A percentile compares a stretch with the other conserved stretches of the same genome.
These are phyloP conservation scores for Eudyptes chrysolophus DNA, from an alignment of 2,113 vertebrate genomes.

Conservation along the genomic window DNA sequence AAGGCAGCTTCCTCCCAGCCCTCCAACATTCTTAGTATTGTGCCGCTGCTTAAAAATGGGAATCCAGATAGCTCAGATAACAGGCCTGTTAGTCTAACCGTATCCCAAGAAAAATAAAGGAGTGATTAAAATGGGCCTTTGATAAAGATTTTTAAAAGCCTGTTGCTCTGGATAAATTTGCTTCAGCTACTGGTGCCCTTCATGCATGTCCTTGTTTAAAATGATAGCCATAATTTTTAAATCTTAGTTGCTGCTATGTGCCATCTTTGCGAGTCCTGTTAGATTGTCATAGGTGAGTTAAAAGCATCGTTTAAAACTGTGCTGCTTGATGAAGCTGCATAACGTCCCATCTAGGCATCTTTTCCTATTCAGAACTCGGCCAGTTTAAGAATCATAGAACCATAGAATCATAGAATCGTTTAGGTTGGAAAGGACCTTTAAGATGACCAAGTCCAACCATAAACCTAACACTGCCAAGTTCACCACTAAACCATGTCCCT, in stretches of 20 bases:
- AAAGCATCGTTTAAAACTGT: neutral
- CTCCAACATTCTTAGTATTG: neutral
- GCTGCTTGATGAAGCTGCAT: neutral
- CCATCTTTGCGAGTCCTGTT: neutral
- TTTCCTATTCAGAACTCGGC: neutral
- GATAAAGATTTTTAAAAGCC: neutral
- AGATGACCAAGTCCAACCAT: too few relatives aligned
- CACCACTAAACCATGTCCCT: too few relatives aligned
- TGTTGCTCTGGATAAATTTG: neutral
- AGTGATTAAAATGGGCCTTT: neutral
- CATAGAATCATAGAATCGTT: too few relatives aligned
- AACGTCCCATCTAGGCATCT: rapidly evolving
- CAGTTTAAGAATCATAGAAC: neutral
- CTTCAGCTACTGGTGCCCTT: neutral
- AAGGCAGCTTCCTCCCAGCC: neutral
- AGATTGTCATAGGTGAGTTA: neutral
- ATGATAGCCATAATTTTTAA: neutral
- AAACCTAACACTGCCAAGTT: too few relatives aligned
- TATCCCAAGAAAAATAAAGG: neutral
- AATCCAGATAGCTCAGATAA: neutral
- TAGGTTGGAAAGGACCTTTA: too few relatives aligned
- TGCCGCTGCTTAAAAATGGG: neutral
- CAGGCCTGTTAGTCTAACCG: neutral
- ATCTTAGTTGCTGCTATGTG: neutral
- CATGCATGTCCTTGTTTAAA: neutral